Evolutionary conservation across 1,140 invertebrate genomes (phyloP), one percentile per base, ranked within the genome.

Genomic region (Heterodera schachtii): DNA sequence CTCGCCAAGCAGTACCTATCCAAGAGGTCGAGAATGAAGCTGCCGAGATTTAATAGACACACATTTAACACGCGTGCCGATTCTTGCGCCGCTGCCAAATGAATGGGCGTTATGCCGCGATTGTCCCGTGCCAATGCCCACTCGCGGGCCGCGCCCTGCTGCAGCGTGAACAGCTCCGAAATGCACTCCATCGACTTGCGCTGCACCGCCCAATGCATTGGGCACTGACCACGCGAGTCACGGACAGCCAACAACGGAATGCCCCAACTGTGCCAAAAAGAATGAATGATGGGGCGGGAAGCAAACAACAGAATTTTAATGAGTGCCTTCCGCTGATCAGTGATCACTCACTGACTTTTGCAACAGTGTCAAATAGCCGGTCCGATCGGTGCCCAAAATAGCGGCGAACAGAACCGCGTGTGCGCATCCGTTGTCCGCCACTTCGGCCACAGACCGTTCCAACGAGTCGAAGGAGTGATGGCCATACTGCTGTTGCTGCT

Each of bases 201-300:
- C 78, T 80, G 67, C 43, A 86, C 83, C 64, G 83, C 84, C 84
- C 79, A 84, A 66, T 84, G 83, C 47, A 86, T 67, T 31, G 83
- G 21, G 41, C 49, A 60, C 41, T 79, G 83, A 16, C 76, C 75
- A 44, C 78, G 69, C 57, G 43, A 46, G 21, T 84, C 83, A 16
- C 57, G 43, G 13, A 66, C 80, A 71, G 60, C 60, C 47, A 47
- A 47, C 43, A 81, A 67, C 49, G 16, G 49, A 81, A 73, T 71
- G 47, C 74, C 79, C 57, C 60, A 78, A 82, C 78, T 82, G 19
- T 44, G 57, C 57, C 11, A 64, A 16, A 64, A 19, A 19, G 13
- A 5, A 64, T 64, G 8, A 16, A 31, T 31, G 31, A 0, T 31
- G 31, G 31, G 31, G 31, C 31, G 31, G 31, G 31, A 31, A 31